Conservation (phyloP, 2,888 invertebrate species). For the Mallateleia sp. region DNA sequence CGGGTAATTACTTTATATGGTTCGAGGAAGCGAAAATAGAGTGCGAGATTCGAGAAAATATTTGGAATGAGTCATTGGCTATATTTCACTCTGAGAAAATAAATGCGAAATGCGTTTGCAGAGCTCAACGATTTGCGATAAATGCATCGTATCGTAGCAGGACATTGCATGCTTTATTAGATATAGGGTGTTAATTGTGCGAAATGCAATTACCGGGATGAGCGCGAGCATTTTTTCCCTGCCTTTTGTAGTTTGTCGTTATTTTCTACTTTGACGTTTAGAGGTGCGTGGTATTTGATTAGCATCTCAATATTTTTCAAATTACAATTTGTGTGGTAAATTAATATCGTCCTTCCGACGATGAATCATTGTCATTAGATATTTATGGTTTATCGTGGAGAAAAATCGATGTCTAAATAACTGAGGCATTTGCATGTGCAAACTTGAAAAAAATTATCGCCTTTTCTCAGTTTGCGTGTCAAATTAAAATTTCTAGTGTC, state of each 20-base stretch:
- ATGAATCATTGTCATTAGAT: conserved; percentile 23
- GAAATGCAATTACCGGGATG: conserved; percentile 19
- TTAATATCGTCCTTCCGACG: conserved; percentile 16
- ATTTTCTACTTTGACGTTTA: background rate
- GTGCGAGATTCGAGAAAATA: conserved; percentile 7
- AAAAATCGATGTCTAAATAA: conserved; percentile 45
- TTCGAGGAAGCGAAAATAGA: too few relatives aligned
- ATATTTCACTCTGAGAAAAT: too few relatives aligned
- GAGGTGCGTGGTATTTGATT: conserved; percentile 1
- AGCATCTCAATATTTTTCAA: conserved; percentile 1
- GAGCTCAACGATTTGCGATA: background rate
- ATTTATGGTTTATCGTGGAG: conserved; percentile 41
- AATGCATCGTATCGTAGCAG: conserved; percentile 2
- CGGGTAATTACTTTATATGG: too few relatives aligned
- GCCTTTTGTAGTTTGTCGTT: background rate
- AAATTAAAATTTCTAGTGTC: background rate
- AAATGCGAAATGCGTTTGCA: too few relatives aligned
- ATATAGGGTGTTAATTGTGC: conserved; percentile 16
- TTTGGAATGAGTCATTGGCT: conserved; percentile 28
- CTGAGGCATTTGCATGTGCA: background rate
- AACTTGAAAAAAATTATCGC: background rate
- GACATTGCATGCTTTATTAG: conserved; percentile 1
- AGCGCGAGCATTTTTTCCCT: background rate
- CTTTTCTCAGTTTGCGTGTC: conserved; percentile 10
- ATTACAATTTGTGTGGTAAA: conserved; percentile 2